Evolutionary conservation across 2,888 invertebrate species (phyloP), one percentile per base, ranked within the genome.

Genomic region (Drosophila hamatofila): DNA sequence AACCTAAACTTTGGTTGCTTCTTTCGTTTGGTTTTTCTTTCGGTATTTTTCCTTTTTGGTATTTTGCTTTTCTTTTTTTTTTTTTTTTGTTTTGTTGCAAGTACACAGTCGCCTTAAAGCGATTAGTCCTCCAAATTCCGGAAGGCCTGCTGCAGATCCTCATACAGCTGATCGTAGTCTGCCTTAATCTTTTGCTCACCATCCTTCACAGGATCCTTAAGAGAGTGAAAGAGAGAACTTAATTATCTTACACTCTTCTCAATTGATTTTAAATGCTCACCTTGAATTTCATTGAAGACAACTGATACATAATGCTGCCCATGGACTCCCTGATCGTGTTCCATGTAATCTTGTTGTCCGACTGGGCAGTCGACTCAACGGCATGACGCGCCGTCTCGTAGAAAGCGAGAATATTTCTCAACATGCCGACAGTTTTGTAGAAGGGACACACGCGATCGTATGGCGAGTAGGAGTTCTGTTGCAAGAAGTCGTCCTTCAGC

Each of bases 221-320:
- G 1, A 52, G 0, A n/a, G 6, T 33, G 14, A 23, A 8, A 14
- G 2, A 42, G n/a, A 18, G 37, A 14, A 14, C 30, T 27, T 3
- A 0, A n/a, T 54, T 25, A 14, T 8, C 2, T 33, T 11, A 11
- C 14, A n/a, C 0, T 3, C 3, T 9, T 2, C 7, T 2, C 6
- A 3, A 5, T 4, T 12, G 8, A 12, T 21, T 25, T 1, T 1
- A 16, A n/a, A 49, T 33, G 80, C 90, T 84, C 89, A 97, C 97
- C 96, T 98, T 98, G 95, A 99, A 99, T 94, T 99, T 99, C 99
- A 99, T 99, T 92, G 97, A 97, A 91, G 97, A 98, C 81, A 99
- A 95, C 93, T 98, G 98, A 94, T 99, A 98, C 84, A 99, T 95
- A 89, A 98, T 96, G 92, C 96, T 96, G 90, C 96, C 96, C 98